A percentile compares a stretch with the other conserved stretches of the same genome.
phyloP scores from a whole-genome alignment of 2,113 vertebrate species.

The Arothron firmamentum region DNA sequence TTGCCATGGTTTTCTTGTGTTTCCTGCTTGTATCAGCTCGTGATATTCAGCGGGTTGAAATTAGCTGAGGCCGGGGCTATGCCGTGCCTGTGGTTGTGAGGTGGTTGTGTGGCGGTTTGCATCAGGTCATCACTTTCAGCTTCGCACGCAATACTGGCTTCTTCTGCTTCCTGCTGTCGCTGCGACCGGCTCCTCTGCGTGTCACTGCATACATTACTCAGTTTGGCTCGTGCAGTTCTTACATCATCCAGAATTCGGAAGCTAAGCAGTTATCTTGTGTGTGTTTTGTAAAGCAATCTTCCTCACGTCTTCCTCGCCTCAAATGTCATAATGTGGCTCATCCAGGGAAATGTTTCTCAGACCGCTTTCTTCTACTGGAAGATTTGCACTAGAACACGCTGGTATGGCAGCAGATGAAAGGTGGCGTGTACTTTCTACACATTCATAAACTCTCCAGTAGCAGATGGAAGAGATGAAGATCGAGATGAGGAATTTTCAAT shows the following conservation, averaged over 20 bases:
- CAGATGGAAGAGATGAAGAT: too few relatives aligned
- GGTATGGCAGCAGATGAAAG: too few relatives aligned
- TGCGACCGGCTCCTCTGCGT: slow-evolving; percentile 4
- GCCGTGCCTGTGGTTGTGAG: neutral
- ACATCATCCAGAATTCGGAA: neutral
- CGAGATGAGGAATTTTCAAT: too few relatives aligned
- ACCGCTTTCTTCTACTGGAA: too few relatives aligned
- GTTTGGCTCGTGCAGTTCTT: neutral
- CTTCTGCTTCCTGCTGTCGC: slow-evolving; percentile 18
- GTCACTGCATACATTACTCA: neutral
- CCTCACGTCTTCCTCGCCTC: too few relatives aligned
- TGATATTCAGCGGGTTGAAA: slow-evolving; percentile 54
- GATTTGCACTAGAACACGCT: too few relatives aligned
- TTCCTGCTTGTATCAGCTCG: slow-evolving; percentile 20
- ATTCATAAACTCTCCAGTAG: too few relatives aligned
- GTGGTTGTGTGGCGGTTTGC: slow-evolving; percentile 11
- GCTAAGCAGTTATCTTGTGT: neutral
- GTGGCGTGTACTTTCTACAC: too few relatives aligned
- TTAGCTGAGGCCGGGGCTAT: slow-evolving; percentile 1
- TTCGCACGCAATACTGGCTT: slow-evolving; percentile 20
- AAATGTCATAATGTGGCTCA: too few relatives aligned
- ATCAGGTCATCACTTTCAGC: slow-evolving; percentile 15
- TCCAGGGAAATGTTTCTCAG: too few relatives aligned
- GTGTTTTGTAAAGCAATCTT: too few relatives aligned
- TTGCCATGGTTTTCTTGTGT: slow-evolving; percentile 16